phyloP scores from a whole-genome alignment of 64 coral and sea anemone species.

The Stichodactyla helianthus region DNA sequence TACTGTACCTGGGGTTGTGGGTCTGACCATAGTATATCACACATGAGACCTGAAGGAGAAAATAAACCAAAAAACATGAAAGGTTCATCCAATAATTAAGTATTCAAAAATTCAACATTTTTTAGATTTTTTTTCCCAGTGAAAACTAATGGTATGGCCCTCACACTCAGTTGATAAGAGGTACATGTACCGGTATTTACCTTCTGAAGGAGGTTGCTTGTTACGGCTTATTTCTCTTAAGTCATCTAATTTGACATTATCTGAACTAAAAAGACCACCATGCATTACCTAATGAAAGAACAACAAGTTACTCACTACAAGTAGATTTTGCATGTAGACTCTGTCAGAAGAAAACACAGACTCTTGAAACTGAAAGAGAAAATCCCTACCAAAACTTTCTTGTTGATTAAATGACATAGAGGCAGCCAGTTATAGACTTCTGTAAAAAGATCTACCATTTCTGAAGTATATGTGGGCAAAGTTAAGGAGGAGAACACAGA shows the following conservation, averaged over 20 bases:
- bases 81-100: background rate
- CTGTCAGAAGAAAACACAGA: too few species aligned
- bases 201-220: conserved; percentile 84
- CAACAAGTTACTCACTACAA: background rate
- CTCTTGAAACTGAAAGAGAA: too few species aligned
- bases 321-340: too few species aligned
- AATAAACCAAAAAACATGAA: background rate
- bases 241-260: conserved; percentile 81
- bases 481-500: conserved; percentile 54
- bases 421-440: conserved; percentile 99
- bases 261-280: conserved; percentile 77
- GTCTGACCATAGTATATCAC: conserved; percentile 92
- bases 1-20: conserved; percentile 62
- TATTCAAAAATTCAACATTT: too few species aligned
- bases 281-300: conserved; percentile 73
- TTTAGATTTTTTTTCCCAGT: too few species aligned
- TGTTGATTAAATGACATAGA: conserved; percentile 87
- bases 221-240: conserved; percentile 71
- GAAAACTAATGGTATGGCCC: too few species aligned
- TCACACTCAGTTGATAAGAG: too few species aligned
- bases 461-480: conserved; percentile 70
- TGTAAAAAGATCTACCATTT: conserved; percentile 98
- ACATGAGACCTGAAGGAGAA: conserved; percentile 71
- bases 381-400: conserved; percentile 75
- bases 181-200: conserved; percentile 13